Evolutionary conservation across 2,888 invertebrate genomes (phyloP).

Genomic region (Rhopalosiphum nymphaeae): DNA sequence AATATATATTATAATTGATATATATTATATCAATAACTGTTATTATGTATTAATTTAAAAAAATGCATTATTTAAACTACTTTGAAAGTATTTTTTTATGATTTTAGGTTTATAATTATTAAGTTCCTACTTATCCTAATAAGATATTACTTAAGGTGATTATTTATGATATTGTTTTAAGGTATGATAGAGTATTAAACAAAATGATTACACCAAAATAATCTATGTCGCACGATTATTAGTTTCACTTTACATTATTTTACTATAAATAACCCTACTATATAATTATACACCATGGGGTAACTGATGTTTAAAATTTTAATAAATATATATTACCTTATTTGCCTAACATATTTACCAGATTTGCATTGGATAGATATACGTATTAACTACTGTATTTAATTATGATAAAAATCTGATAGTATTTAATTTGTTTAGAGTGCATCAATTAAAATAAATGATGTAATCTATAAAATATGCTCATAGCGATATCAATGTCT

Average conservation of each 20-base stretch:
- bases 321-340: neutral
- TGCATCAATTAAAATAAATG: neutral
- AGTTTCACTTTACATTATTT: neutral
- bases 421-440: neutral
- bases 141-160: neutral
- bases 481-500: neutral
- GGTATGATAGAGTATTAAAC: neutral
- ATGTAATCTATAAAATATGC: neutral
- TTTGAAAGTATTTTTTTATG: neutral
- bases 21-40: neutral
- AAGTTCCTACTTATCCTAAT: neutral
- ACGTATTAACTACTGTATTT: neutral
- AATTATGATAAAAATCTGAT: neutral
- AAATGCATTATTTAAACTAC: neutral
- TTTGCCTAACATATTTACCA: neutral
- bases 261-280: neutral
- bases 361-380: neutral
- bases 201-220: neutral
- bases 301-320: neutral
- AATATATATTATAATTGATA: too few relatives aligned
- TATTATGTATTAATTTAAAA: neutral
- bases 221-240: neutral
- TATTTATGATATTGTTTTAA: neutral
- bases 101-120: neutral
- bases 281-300: neutral